phyloP scores from a whole-genome alignment of 2,797 vertebrate species.

The Typhlichthys subterraneus region DNA sequence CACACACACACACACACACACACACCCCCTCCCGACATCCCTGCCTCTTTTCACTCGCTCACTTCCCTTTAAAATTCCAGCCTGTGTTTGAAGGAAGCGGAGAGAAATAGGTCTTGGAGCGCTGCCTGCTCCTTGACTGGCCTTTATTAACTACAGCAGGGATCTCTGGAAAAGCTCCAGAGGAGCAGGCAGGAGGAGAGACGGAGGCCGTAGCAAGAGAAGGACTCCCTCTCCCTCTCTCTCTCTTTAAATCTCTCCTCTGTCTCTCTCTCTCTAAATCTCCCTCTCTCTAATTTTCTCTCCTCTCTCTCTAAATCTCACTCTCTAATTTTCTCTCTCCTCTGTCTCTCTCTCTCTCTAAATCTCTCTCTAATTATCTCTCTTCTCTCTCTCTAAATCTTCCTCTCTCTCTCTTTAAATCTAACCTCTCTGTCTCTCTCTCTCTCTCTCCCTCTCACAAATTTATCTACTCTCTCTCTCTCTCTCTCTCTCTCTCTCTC shows the following conservation, averaged over 20 bases:
- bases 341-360: not conserved
- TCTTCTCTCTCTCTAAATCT: not conserved
- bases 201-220: constrained; percentile 27
- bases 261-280: too few species aligned
- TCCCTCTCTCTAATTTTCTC: not conserved
- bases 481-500: not conserved
- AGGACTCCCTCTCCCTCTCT: too few species aligned
- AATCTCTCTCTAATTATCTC: not conserved
- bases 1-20: too few species aligned
- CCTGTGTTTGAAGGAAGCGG: constrained; percentile 80
- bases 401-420: not conserved
- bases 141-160: constrained; percentile 89
- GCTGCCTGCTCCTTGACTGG: constrained; percentile 86
- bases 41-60: constrained; percentile 37
- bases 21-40: constrained; percentile 22
- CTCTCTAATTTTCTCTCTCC: too few species aligned
- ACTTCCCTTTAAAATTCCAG: constrained; percentile 65
- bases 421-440: too few species aligned
- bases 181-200: constrained; percentile 67
- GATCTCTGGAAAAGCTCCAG: constrained; percentile 84
- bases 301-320: not conserved
- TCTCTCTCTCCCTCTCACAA: too few species aligned
- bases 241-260: not conserved
- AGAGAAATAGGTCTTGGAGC: constrained; percentile 84
- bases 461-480: not conserved